Evolutionary conservation across 2,888 invertebrate genomes (phyloP).

Genomic region (Crepidodera aurea): DNA sequence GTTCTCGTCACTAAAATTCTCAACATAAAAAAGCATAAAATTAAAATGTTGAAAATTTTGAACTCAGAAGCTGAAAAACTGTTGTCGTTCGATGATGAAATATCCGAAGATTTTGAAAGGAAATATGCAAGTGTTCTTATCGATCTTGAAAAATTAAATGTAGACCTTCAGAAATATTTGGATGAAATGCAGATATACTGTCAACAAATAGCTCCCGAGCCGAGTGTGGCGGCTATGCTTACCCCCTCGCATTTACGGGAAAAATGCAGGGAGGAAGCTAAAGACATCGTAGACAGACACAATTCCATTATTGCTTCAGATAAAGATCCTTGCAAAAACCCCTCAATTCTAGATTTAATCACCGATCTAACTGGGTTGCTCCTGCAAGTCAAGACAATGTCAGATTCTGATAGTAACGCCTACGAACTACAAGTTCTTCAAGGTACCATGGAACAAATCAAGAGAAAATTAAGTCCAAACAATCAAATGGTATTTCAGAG

Average conservation of each 20-base stretch:
- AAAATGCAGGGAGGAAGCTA: constrained; percentile 86
- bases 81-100: constrained; percentile 79
- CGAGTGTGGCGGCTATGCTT: constrained; percentile 85
- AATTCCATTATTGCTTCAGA: constrained; percentile 69
- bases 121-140: constrained; percentile 88
- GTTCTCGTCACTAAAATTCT: constrained; percentile 88
- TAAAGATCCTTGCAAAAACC: constrained; percentile 62
- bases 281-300: constrained; percentile 79
- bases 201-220: constrained; percentile 87
- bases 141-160: constrained; percentile 90
- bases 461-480: constrained; percentile 76
- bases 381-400: constrained; percentile 82
- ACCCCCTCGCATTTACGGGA: constrained; percentile 89
- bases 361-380: constrained; percentile 89
- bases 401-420: constrained; percentile 85
- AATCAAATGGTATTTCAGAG: constrained; percentile 85
- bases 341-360: constrained; percentile 78
- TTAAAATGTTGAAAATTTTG: constrained; percentile 82
- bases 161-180: constrained; percentile 84
- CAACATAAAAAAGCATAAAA: constrained; percentile 80
- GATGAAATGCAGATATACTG: constrained; percentile 86
- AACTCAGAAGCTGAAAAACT: constrained; percentile 91
- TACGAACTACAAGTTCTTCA: constrained; percentile 90
- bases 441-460: constrained; percentile 88
- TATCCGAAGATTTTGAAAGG: constrained; percentile 88